phyloP scores from a whole-genome alignment of 1,140 invertebrate species.

The Dendrolimus kikuchii region DNA sequence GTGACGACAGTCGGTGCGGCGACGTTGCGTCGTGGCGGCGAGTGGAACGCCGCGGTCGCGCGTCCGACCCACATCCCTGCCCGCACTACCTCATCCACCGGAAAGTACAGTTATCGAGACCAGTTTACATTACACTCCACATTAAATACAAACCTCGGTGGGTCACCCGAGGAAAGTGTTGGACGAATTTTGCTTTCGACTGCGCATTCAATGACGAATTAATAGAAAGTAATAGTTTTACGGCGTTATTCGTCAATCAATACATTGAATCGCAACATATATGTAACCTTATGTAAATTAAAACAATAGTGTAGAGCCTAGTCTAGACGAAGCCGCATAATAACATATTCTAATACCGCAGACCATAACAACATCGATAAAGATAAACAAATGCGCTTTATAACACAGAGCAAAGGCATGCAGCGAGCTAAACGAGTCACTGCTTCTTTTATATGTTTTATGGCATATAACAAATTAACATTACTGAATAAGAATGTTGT shows the following conservation, averaged over 20 bases:
- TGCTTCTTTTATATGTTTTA: too few relatives aligned
- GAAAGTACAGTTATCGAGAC: conserved; percentile 58
- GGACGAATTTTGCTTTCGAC: conserved; percentile 65
- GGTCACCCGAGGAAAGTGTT: conserved; percentile 61
- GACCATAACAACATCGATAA: too few relatives aligned
- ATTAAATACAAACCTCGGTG: conserved; percentile 36
- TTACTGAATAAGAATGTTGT: too few relatives aligned
- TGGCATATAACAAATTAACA: too few relatives aligned
- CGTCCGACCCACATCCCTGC: conserved; percentile 29
- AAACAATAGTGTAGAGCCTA: background rate
- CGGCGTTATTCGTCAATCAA: conserved; percentile 1
- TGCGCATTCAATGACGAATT: conserved; percentile 28
- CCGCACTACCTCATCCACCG: conserved; percentile 15
- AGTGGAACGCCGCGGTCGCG: conserved; percentile 8
- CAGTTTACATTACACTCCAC: conserved; percentile 55
- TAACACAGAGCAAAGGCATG: too few relatives aligned
- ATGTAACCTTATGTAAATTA: background rate
- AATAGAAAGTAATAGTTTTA: conserved; percentile 60
- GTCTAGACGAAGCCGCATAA: background rate
- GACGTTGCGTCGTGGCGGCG: conserved; percentile 1
- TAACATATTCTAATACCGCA: too few relatives aligned
- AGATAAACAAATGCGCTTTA: too few relatives aligned
- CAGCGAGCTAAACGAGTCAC: too few relatives aligned
- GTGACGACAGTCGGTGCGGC: background rate
- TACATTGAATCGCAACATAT: conserved; percentile 1